Base-by-base conservation (phyloP, 2,113 vertebrate species). In the Lamprologus lemairii region DNA sequence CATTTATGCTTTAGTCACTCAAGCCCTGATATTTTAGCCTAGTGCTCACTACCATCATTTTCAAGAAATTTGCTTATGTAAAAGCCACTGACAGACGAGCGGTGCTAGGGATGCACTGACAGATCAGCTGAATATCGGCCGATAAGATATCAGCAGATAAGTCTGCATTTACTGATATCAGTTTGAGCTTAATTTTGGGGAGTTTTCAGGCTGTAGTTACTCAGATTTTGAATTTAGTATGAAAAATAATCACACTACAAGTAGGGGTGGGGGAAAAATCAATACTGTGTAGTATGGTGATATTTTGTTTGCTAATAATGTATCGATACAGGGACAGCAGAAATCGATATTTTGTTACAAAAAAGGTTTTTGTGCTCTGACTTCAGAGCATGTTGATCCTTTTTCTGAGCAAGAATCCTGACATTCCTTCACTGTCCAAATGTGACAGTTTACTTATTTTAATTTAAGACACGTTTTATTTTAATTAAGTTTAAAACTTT, bases 261-360 rank as follows among this genome's bases (percentile, higher is more conserved):
- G 14, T 42, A 42, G 40, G 5, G 5, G 5, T 42, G 12, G 40
- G 40, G 40, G 0, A 1, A 6, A 42, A 42, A 42, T 42, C 0
- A 5, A 42, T 42, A 6, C 40, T 14, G 42, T 45, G 42, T 45
- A 45, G 12, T 0, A 42, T 42, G 0, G 40, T 42, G 40, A 42
- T 42, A 42, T 13, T 42, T 42, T 37, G 35, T 37, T 13, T 42
- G 3, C 5, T 42, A 42, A 42, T 42, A 42, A 42, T 13, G 40
- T 42, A 42, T 42, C 0, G 12, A 42, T 42, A 13, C 40, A 42
- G 40, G 40, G 12, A 42, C 40, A 42, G 40, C 40, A 42, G 12
- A 42, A 42, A 42, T 13, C 3, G 3, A 42, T 42, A 13, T 1
- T 42, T 42, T 42, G 40, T 31, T 31, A 2, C 31, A 42, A 42